phyloP scores from a whole-genome alignment of 2,797 vertebrate genomes.

The Microctenopoma steveboyesi region DNA sequence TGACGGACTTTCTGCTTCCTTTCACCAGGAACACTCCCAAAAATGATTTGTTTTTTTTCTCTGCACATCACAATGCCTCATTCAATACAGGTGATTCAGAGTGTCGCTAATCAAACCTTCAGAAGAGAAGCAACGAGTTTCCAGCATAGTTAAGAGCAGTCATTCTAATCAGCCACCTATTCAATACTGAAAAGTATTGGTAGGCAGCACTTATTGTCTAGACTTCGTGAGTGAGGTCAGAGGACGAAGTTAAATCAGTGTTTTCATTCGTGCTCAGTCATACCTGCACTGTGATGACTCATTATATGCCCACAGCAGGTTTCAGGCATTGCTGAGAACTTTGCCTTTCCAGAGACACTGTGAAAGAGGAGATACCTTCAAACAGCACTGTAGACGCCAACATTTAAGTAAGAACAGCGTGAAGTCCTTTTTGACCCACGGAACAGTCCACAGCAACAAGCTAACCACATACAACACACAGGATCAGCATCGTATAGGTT shows the following conservation, averaged over 20 bases:
- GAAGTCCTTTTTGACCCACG: too few species aligned
- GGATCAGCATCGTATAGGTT: too few species aligned
- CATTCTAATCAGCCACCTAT: constrained; percentile 75
- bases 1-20: constrained; percentile 4
- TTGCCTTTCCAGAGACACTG: too few species aligned
- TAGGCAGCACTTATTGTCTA: constrained; percentile 25
- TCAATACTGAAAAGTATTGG: constrained; percentile 44
- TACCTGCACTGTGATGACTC: neutral
- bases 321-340: neutral
- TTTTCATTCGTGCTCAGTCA: constrained; percentile 5
- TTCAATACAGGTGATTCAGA: constrained; percentile 25
- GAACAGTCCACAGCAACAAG: too few species aligned
- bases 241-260: constrained; percentile 21
- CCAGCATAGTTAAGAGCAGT: constrained; percentile 51
- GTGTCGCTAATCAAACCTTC: constrained; percentile 61
- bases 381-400: too few species aligned
- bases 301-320: neutral
- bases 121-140: constrained; percentile 51
- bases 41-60: constrained; percentile 19
- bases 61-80: neutral
- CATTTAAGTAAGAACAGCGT: too few species aligned
- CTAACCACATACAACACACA: too few species aligned
- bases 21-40: neutral
- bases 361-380: too few species aligned
- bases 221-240: constrained; percentile 6